Conservation (phyloP, 2,888 invertebrate species). For the Pollenia amentaria region DNA sequence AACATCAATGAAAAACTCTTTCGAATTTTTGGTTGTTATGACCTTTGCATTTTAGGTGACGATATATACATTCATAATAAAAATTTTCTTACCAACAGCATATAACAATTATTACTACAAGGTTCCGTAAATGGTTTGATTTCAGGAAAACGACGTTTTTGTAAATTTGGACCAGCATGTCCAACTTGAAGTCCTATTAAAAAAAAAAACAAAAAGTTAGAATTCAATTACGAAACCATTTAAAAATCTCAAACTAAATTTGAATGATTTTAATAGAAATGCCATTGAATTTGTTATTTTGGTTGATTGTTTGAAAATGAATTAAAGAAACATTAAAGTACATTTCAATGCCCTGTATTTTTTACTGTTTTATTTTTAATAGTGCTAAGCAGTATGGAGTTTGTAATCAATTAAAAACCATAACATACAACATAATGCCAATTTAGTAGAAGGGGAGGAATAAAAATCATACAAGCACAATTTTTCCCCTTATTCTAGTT, state of each 20-base stretch:
- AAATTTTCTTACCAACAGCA: slow-evolving; percentile 89
- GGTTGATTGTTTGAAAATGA: slow-evolving; percentile 68
- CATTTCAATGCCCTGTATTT: slow-evolving; percentile 51
- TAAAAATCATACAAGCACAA: slow-evolving; percentile 52
- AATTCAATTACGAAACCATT: background rate
- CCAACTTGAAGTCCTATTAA: slow-evolving; percentile 92
- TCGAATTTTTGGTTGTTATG: too few relatives aligned
- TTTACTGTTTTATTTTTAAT: slow-evolving; percentile 44
- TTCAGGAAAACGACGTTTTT: slow-evolving; percentile 94
- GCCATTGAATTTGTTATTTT: slow-evolving; percentile 70
- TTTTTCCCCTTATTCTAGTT: slow-evolving; percentile 20
- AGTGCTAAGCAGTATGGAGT: slow-evolving; percentile 68
- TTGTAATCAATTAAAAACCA: slow-evolving; percentile 58
- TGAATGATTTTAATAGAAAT: slow-evolving; percentile 62
- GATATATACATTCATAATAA: too few relatives aligned
- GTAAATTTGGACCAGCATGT: slow-evolving; percentile 95
- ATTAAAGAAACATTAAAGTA: slow-evolving; percentile 40
- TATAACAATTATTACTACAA: slow-evolving; percentile 94
- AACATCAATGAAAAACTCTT: too few relatives aligned
- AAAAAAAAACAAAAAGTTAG: background rate
- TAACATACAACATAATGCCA: slow-evolving; percentile 66
- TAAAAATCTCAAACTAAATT: slow-evolving; percentile 14
- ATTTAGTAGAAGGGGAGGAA: slow-evolving; percentile 48
- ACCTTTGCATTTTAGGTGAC: too few relatives aligned
- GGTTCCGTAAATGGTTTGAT: slow-evolving; percentile 93